Conservation (phyloP, 2,113 vertebrate species). For the Eudyptes chrysolophus region DNA sequence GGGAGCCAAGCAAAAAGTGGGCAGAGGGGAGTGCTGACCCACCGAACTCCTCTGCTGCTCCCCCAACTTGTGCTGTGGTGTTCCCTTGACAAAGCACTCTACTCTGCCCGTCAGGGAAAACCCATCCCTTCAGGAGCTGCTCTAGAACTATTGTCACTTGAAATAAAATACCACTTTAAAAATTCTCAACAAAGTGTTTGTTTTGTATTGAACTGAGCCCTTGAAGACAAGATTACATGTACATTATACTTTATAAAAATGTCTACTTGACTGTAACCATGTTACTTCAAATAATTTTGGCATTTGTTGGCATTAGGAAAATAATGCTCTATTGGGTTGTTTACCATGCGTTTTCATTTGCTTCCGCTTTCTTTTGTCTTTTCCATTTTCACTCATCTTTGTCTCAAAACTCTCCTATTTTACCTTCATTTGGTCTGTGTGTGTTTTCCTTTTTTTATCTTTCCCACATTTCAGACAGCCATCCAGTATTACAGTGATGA, state of each 20-base stretch:
- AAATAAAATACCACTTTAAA: neutral
- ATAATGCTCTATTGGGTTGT: rapidly evolving
- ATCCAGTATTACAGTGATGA: neutral
- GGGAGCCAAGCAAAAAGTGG: neutral
- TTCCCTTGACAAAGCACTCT: neutral
- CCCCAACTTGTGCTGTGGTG: neutral
- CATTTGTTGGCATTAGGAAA: neutral
- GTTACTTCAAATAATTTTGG: neutral
- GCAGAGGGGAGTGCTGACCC: neutral
- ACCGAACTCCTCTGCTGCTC: neutral
- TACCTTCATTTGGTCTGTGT: neutral
- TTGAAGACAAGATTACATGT: neutral
- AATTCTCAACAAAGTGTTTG: neutral
- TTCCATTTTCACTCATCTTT: neutral
- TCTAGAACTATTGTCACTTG: neutral
- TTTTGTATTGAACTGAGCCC: neutral
- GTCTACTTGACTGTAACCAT: neutral
- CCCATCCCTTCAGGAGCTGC: neutral
- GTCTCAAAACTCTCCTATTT: neutral
- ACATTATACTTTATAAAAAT: neutral
- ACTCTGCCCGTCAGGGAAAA: neutral
- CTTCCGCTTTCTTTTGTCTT: neutral
- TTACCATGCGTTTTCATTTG: neutral
- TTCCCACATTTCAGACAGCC: neutral
- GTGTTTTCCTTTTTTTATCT: neutral